Percentiles rank a stretch among this genome's conserved stretches.
Conservation (phyloP, 2,888 invertebrate genomes). For the Horisme vitalbata region DNA sequence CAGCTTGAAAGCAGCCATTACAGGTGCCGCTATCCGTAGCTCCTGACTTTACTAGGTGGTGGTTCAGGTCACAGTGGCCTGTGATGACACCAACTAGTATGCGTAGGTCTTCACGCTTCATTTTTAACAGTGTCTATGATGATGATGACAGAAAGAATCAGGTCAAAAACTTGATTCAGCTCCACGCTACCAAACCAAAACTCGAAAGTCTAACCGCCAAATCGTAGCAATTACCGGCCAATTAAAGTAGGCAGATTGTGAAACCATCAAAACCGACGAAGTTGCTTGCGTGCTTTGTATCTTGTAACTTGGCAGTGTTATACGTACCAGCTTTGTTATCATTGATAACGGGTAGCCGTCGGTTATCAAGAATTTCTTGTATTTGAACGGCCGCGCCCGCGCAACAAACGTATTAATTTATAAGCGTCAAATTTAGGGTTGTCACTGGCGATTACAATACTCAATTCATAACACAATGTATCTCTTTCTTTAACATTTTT, state of each 20-base stretch:
- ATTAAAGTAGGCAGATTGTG: slow-evolving; percentile 52
- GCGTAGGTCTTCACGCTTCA: too few relatives aligned
- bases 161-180: not conserved
- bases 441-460: not conserved
- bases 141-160: not conserved
- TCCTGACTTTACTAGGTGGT: too few relatives aligned
- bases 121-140: too few relatives aligned
- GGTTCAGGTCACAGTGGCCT: too few relatives aligned
- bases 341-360: slow-evolving; percentile 50
- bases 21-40: too few relatives aligned
- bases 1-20: too few relatives aligned
- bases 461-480: too few relatives aligned
- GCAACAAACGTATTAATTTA: slow-evolving; percentile 26
- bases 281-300: slow-evolving; percentile 57
- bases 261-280: slow-evolving; percentile 52
- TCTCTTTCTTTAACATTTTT: too few relatives aligned
- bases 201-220: slow-evolving; percentile 32
- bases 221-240: slow-evolving; percentile 46
- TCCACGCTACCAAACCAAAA: slow-evolving; percentile 2
- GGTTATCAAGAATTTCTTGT: slow-evolving; percentile 41
- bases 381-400: slow-evolving; percentile 33
- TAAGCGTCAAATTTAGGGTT: slow-evolving; percentile 20
- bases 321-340: slow-evolving; percentile 57
- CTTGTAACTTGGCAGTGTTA: slow-evolving; percentile 55
- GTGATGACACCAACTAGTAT: too few relatives aligned